Percentiles rank a stretch among this genome's conserved stretches.
Evolutionary conservation across 2,113 vertebrate species (phyloP).

Genomic region (Planiliza haematocheilus): DNA sequence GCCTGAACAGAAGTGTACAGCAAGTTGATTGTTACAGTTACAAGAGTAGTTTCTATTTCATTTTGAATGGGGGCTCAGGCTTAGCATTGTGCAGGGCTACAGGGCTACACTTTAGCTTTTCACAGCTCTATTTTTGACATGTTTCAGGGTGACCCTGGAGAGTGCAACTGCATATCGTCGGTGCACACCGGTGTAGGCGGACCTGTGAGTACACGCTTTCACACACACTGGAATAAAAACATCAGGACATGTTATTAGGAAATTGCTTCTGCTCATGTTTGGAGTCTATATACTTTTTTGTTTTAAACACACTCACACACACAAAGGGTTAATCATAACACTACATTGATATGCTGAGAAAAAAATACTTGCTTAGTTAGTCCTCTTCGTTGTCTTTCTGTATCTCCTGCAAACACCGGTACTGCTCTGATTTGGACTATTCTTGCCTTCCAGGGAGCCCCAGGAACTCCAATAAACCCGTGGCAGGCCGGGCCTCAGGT

Average conservation of each 20-base stretch:
- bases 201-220: constrained; percentile 85
- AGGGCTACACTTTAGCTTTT: constrained; percentile 28
- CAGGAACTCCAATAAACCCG: constrained; percentile 84
- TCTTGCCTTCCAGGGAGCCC: constrained; percentile 90
- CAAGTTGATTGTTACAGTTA: constrained; percentile 3
- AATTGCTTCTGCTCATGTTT: background rate
- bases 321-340: constrained; percentile 18
- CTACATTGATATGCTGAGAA: constrained; percentile 10
- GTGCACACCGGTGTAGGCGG: constrained; percentile 80
- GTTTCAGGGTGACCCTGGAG: constrained; percentile 89
- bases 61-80: constrained; percentile 27
- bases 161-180: constrained; percentile 86
- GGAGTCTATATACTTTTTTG: constrained; percentile 7
- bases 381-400: constrained; percentile 8
- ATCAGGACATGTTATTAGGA: background rate
- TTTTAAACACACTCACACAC: too few relatives aligned
- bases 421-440: constrained; percentile 59
- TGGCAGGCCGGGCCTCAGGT: constrained; percentile 94
- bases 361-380: constrained; percentile 2
- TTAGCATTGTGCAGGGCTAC: constrained; percentile 28
- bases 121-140: constrained; percentile 28
- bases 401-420: constrained; percentile 34
- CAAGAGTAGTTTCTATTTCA: constrained; percentile 9
- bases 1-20: constrained; percentile 18
- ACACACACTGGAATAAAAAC: constrained; percentile 3